Evolutionary conservation across 2,888 invertebrate species (phyloP).

Genomic region (Mellilla xanthometata): DNA sequence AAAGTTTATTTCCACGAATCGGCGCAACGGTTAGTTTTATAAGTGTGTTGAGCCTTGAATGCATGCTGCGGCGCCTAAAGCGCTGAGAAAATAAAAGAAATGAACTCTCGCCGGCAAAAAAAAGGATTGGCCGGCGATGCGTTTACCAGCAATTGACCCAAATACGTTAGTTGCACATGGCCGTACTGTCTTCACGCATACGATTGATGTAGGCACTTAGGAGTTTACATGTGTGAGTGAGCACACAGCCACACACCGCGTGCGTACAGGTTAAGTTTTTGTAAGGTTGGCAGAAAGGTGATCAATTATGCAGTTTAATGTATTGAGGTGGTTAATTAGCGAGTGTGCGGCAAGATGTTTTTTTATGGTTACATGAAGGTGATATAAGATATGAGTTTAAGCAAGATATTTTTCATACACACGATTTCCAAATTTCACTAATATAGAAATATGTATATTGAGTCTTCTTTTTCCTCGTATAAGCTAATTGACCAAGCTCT

Average conservation of each 20-base stretch:
- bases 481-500: too few species aligned
- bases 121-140: conserved; percentile 43
- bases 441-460: too few species aligned
- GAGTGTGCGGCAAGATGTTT: conserved; percentile 4
- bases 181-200: conserved; percentile 45
- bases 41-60: neutral
- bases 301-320: conserved; percentile 20
- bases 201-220: conserved; percentile 29
- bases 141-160: conserved; percentile 76
- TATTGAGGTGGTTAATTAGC: conserved; percentile 14
- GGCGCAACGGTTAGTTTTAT: too few species aligned
- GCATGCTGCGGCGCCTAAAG: conserved; percentile 44
- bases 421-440: too few species aligned
- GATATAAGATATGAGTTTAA: neutral
- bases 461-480: too few species aligned
- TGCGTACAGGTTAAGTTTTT: conserved; percentile 41
- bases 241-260: conserved; percentile 37
- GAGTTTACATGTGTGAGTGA: conserved; percentile 37
- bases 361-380: neutral
- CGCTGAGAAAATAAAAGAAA: conserved; percentile 38
- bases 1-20: too few species aligned
- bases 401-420: neutral
- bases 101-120: conserved; percentile 39
- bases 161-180: conserved; percentile 62
- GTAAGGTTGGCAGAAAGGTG: conserved; percentile 28